Evolutionary conservation across 2,888 invertebrate species (phyloP).

Genomic region (Noctua fimbriata): DNA sequence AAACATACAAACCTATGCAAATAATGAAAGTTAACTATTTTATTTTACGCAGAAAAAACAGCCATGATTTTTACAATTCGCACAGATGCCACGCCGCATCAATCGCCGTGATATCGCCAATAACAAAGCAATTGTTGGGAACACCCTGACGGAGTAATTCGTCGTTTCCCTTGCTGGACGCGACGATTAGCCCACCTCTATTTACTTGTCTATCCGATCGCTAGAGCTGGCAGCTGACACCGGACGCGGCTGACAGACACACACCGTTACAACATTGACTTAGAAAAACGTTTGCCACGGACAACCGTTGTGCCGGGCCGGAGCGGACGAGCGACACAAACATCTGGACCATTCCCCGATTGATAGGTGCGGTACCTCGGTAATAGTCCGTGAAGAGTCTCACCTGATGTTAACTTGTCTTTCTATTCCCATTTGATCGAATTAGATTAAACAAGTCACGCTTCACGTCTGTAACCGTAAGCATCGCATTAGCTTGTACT

Average conservation of each 20-base stretch:
- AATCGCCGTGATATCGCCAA: slow-evolving; percentile 77
- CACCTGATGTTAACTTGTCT: slow-evolving; percentile 72
- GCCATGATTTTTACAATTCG: slow-evolving; percentile 62
- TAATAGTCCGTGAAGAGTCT: slow-evolving; percentile 75
- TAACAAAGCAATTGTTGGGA: slow-evolving; percentile 88
- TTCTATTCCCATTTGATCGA: slow-evolving; percentile 67
- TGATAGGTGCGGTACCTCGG: slow-evolving; percentile 73
- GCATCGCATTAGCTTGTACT: slow-evolving; percentile 57
- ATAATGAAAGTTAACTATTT: slow-evolving; percentile 45
- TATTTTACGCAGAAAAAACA: slow-evolving; percentile 30
- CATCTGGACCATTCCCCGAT: slow-evolving; percentile 79
- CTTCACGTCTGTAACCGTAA: slow-evolving; percentile 60
- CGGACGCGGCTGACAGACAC: slow-evolving; percentile 86
- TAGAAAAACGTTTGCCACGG: slow-evolving; percentile 89
- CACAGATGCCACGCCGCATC: slow-evolving; percentile 75
- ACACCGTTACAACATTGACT: slow-evolving; percentile 89
- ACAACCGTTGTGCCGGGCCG: slow-evolving; percentile 78
- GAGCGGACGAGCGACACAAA: slow-evolving; percentile 75
- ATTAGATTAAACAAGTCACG: slow-evolving; percentile 70
- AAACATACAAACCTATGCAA: slow-evolving; percentile 52
- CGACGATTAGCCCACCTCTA: slow-evolving; percentile 89
- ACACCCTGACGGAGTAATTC: slow-evolving; percentile 88
- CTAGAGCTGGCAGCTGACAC: slow-evolving; percentile 88
- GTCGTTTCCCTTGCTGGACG: slow-evolving; percentile 88
- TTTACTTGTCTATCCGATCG: slow-evolving; percentile 88